Percentiles rank a stretch among this genome's conserved stretches.
phyloP scores from a whole-genome alignment of 2,888 invertebrate genomes.

The Megaustenia siamemsis region DNA sequence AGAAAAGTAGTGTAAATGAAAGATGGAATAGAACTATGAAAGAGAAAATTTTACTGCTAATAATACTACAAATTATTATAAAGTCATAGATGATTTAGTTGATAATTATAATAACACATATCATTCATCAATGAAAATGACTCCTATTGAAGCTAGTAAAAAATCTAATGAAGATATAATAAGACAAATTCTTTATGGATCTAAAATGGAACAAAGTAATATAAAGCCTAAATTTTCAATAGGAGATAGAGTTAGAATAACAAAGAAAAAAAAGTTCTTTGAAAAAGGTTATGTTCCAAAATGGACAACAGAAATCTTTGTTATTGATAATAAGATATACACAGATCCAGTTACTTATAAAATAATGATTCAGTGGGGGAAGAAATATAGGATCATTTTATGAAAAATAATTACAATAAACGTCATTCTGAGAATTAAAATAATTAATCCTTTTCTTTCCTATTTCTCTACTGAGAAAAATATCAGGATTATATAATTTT shows the following conservation, averaged over 20 bases:
- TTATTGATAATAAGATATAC: too few species aligned
- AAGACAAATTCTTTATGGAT: too few species aligned
- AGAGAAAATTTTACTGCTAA: constrained; percentile 24
- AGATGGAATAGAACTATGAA: constrained; percentile 27
- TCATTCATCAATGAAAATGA: constrained; percentile 23
- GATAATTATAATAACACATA: constrained; percentile 23
- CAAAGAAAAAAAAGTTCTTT: too few species aligned
- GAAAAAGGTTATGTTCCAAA: too few species aligned
- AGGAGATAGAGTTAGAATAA: too few species aligned
- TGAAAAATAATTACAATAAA: too few species aligned
- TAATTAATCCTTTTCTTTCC: constrained; percentile 3
- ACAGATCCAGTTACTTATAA: too few species aligned
- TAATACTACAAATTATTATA: neutral
- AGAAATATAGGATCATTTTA: too few species aligned
- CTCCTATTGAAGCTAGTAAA: constrained; percentile 20
- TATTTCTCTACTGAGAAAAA: neutral
- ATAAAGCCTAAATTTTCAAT: too few species aligned
- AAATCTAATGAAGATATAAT: constrained; percentile 8
- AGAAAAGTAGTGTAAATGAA: neutral
- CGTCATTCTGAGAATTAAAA: neutral
- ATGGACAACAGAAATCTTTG: too few species aligned
- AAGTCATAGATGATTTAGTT: constrained; percentile 20
- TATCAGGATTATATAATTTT: neutral
- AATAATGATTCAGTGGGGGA: too few species aligned
- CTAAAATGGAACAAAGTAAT: too few species aligned